phyloP scores from a whole-genome alignment of 2,113 vertebrate species.

The Nerophis lumbriciformis region DNA sequence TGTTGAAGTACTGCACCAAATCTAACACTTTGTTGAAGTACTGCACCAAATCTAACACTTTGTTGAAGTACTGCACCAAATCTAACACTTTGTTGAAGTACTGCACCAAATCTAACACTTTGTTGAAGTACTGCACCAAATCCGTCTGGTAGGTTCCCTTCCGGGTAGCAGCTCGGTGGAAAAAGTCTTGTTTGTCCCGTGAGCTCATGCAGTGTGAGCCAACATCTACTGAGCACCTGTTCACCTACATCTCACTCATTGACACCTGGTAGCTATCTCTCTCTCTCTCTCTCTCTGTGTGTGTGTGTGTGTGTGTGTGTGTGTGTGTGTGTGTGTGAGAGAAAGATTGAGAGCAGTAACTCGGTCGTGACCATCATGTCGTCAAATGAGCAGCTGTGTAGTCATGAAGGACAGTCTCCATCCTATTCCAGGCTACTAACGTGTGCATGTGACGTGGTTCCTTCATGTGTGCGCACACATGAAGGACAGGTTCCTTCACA shows the following conservation, averaged over 20 bases:
- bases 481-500: too few species aligned
- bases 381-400: constrained; percentile 9
- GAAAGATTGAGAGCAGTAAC: not conserved
- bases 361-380: constrained; percentile 8
- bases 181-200: constrained; percentile 16
- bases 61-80: not conserved
- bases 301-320: not conserved
- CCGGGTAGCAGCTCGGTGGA: constrained; percentile 25
- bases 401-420: constrained; percentile 12
- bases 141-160: constrained; percentile 32
- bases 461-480: constrained; percentile 66
- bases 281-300: not conserved
- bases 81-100: constrained; percentile 9
- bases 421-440: constrained; percentile 2
- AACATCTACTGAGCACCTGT: not conserved
- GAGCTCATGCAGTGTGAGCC: constrained; percentile 8
- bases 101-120: not conserved
- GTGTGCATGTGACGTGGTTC: constrained; percentile 34
- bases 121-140: constrained; percentile 20
- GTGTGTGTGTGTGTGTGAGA: too few species aligned
- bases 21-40: not conserved
- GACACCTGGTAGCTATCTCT: not conserved
- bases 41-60: not conserved
- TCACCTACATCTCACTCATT: not conserved
- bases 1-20: not conserved